Evolutionary conservation across 1,140 invertebrate species (phyloP).

Genomic region (Drosophila rufa): DNA sequence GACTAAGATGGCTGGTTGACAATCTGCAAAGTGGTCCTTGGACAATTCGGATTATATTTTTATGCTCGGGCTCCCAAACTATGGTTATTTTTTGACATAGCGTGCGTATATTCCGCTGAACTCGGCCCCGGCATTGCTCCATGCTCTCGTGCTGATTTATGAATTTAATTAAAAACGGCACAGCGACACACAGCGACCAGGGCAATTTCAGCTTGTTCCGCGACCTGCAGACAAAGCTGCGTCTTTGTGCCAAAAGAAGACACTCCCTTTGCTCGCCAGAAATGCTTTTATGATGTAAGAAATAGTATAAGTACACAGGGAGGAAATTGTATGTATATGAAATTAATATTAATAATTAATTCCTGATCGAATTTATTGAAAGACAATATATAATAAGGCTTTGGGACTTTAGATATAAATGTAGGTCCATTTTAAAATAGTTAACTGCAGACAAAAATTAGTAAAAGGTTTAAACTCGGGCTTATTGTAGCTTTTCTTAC

Average conservation of each 20-base stretch:
- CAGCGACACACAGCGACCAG: conserved; percentile 45
- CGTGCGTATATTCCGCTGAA: conserved; percentile 40
- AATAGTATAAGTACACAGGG: conserved; percentile 6
- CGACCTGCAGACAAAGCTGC: conserved; percentile 45
- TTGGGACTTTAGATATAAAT: not conserved
- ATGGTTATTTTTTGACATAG: conserved; percentile 37
- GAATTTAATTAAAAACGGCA: conserved; percentile 79
- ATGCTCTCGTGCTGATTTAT: conserved; percentile 66
- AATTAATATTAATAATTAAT: not conserved
- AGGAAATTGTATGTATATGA: not conserved
- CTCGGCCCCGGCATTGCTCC: conserved; percentile 14
- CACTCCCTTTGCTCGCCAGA: conserved; percentile 11
- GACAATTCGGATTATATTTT: conserved; percentile 49
- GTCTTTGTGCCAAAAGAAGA: conserved; percentile 52
- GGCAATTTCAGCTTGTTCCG: conserved; percentile 30
- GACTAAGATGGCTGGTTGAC: conserved; percentile 39
- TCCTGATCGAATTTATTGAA: no score
- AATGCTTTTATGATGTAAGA: conserved; percentile 67
- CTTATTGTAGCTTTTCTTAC: no score
- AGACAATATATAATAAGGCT: no score
- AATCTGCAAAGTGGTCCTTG: conserved; percentile 50
- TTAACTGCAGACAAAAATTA: no score
- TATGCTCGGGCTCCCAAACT: conserved; percentile 46
- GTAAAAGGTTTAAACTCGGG: not conserved
- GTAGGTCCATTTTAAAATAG: no score